Conservation (phyloP, 2,797 vertebrate species). For the Bryconaethiops microstoma region DNA sequence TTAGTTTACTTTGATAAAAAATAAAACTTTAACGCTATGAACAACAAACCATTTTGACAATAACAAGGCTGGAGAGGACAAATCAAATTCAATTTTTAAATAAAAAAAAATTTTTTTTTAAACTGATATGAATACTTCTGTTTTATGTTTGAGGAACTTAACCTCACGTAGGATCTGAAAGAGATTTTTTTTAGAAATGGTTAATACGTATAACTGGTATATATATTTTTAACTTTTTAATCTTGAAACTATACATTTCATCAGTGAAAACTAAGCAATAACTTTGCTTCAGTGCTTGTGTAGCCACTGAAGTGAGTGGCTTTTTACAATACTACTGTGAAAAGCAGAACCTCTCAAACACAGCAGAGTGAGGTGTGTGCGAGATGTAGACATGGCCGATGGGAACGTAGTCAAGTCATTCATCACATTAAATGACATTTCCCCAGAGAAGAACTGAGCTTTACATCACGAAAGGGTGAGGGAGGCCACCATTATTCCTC, state of each 20-base stretch:
- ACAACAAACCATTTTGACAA: no score
- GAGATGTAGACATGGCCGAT: slow-evolving; percentile 35
- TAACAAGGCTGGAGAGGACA: no score
- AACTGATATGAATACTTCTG: no score
- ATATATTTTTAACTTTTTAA: no score
- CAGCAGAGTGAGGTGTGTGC: slow-evolving; percentile 39
- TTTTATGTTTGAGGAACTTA: no score
- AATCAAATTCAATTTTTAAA: no score
- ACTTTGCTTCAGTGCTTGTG: neutral
- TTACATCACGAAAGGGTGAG: slow-evolving; percentile 32
- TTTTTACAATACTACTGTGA: slow-evolving; percentile 17
- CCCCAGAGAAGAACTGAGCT: slow-evolving; percentile 45
- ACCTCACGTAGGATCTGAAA: no score
- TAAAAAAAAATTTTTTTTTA: no score
- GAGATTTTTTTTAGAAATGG: no score
- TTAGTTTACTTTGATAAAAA: no score
- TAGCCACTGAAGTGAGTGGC: neutral
- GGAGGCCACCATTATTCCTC: slow-evolving; percentile 47
- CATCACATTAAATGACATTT: slow-evolving; percentile 63
- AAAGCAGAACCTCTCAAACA: slow-evolving; percentile 52
- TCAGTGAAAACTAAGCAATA: neutral
- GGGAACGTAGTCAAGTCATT: slow-evolving; percentile 59
- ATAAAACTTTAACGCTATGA: no score
- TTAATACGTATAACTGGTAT: no score
- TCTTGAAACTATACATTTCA: neutral